A percentile compares a stretch with the other conserved stretches of the same genome.
These are phyloP conservation scores for Cassiopea andromeda DNA, from an alignment of 30 jellyfish, hydroid and myxozoan species.

Conservation along the genomic window DNA sequence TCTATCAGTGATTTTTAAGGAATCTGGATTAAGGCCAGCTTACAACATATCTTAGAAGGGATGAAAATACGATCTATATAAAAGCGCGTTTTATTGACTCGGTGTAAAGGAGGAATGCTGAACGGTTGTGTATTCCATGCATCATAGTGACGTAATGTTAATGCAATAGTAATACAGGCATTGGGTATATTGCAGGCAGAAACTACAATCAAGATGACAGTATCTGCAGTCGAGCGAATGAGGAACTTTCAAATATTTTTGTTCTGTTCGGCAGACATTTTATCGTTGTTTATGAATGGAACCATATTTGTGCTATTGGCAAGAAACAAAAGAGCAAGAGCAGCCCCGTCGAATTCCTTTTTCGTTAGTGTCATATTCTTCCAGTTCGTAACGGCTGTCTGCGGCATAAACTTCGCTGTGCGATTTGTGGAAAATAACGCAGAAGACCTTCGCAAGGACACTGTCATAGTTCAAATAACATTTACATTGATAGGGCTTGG, in stretches of 20 bases:
- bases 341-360: constrained; percentile 34
- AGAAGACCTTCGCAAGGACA: constrained; percentile 67
- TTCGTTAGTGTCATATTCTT: constrained; percentile 53
- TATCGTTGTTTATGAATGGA: constrained; percentile 51
- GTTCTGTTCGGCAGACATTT: constrained; percentile 61
- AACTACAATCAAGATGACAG: constrained; percentile 34
- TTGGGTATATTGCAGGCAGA: neutral
- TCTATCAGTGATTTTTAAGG: neutral
- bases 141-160: neutral
- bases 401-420: constrained; percentile 59
- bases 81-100: neutral
- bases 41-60: neutral
- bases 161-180: neutral
- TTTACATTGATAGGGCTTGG: constrained; percentile 72
- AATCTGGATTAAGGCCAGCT: neutral
- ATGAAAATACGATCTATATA: neutral
- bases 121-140: neutral
- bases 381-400: constrained; percentile 63
- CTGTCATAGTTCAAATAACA: constrained; percentile 76
- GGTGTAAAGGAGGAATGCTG: neutral
- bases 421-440: constrained; percentile 52
- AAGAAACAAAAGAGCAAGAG: constrained; percentile 41
- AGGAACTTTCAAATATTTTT: constrained; percentile 65
- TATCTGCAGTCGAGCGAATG: constrained; percentile 65
- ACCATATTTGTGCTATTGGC: constrained; percentile 43